These are phyloP conservation scores for Streblospio benedicti DNA, from an alignment of 1,140 invertebrate genomes.

Conservation along the genomic window DNA sequence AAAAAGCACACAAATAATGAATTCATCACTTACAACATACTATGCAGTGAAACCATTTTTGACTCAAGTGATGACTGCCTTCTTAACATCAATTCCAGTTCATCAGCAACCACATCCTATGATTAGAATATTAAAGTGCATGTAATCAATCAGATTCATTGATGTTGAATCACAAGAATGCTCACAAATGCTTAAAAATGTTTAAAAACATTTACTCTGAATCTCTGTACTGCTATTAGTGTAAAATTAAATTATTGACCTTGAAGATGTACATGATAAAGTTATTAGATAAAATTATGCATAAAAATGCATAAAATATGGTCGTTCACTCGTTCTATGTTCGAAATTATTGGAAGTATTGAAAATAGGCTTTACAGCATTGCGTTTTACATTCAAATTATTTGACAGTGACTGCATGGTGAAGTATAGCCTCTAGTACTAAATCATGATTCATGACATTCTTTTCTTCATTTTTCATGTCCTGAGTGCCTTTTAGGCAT, in stretches of 20 bases:
- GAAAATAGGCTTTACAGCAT: too few relatives aligned
- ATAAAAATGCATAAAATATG: too few relatives aligned
- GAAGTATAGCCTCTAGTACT: too few relatives aligned
- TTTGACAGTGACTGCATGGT: too few relatives aligned
- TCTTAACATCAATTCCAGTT: conserved; percentile 55
- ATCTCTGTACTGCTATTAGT: background rate
- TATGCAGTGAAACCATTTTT: conserved; percentile 58
- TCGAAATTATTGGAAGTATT: too few relatives aligned
- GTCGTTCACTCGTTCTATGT: too few relatives aligned
- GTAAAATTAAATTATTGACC: background rate
- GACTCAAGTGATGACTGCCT: conserved; percentile 57
- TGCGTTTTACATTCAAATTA: too few relatives aligned
- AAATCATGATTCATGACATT: too few relatives aligned
- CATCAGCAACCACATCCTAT: conserved; percentile 53
- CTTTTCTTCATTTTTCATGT: too few relatives aligned
- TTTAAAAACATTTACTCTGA: background rate
- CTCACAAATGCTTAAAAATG: conserved; percentile 7
- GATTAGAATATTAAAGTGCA: conserved; percentile 12
- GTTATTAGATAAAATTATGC: conserved; percentile 10
- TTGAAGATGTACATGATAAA: background rate
- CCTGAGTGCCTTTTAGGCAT: too few relatives aligned
- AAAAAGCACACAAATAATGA: background rate
- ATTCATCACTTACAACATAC: conserved; percentile 40
- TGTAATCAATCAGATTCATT: background rate
- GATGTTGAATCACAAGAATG: background rate